Conservation (phyloP, 2,113 vertebrate genomes). For the Oryzias melastigma region DNA sequence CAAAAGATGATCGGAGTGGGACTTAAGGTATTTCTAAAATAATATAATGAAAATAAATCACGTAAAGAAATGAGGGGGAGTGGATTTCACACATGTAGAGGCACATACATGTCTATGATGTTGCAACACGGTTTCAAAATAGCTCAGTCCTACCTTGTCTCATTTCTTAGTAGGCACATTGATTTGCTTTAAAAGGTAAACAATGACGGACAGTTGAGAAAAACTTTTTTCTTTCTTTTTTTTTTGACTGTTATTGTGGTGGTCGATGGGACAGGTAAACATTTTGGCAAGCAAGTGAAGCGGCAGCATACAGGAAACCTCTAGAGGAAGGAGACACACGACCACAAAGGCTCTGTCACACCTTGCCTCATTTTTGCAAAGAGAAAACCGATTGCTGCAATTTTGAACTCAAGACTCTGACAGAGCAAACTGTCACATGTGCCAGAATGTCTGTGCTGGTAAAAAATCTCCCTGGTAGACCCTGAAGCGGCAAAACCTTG, state of each 20-base stretch:
- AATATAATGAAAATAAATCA: no score
- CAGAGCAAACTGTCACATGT: background rate
- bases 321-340: conserved; percentile 44
- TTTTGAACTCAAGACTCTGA: conserved; percentile 5
- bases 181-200: conserved; percentile 23
- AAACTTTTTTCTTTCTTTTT: conserved; percentile 6
- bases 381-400: conserved; percentile 40
- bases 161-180: background rate
- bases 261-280: conserved; percentile 66
- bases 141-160: no score
- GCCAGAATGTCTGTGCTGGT: no score
- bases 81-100: no score
- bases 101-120: no score
- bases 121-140: no score
- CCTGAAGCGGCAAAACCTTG: no score
- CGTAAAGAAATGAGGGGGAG: no score
- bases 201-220: conserved; percentile 9
- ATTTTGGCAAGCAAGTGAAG: conserved; percentile 36
- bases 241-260: conserved; percentile 32
- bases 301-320: conserved; percentile 68
- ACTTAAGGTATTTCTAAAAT: no score
- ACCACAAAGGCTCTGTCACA: conserved; percentile 60
- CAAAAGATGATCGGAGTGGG: no score
- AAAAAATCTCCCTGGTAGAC: no score
- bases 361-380: conserved; percentile 52